A percentile compares a stretch with the other conserved stretches of the same genome.
phyloP scores from a whole-genome alignment of 1,140 invertebrate species.

The Palaemon carinicauda region DNA sequence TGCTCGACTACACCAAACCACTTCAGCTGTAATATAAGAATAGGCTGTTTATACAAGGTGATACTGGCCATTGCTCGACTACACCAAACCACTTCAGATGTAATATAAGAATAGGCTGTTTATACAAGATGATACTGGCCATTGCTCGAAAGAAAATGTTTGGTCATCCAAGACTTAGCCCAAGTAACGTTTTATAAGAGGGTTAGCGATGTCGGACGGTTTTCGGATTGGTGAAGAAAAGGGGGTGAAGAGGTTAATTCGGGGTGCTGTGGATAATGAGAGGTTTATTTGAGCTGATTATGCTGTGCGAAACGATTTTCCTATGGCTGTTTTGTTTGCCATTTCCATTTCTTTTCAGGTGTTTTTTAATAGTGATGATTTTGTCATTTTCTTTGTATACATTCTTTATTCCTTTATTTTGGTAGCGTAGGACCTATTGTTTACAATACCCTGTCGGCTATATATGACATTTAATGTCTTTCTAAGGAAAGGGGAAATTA shows the following conservation, averaged over 20 bases:
- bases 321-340: not conserved
- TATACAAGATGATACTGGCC: no score
- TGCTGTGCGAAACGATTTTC: not conserved
- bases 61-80: no score
- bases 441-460: not conserved
- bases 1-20: no score
- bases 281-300: not conserved
- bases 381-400: not conserved
- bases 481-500: not conserved
- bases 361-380: not conserved
- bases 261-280: not conserved
- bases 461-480: not conserved
- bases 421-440: not conserved
- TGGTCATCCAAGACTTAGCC: no score
- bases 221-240: not conserved
- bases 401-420: not conserved
- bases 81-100: no score
- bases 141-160: no score
- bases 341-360: not conserved
- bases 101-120: no score
- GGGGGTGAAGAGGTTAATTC: not conserved
- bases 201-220: no score
- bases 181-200: no score
- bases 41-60: no score
- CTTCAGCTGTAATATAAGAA: no score